Evolutionary conservation across 2,888 invertebrate species (phyloP).

Genomic region (Macropis europaea): DNA sequence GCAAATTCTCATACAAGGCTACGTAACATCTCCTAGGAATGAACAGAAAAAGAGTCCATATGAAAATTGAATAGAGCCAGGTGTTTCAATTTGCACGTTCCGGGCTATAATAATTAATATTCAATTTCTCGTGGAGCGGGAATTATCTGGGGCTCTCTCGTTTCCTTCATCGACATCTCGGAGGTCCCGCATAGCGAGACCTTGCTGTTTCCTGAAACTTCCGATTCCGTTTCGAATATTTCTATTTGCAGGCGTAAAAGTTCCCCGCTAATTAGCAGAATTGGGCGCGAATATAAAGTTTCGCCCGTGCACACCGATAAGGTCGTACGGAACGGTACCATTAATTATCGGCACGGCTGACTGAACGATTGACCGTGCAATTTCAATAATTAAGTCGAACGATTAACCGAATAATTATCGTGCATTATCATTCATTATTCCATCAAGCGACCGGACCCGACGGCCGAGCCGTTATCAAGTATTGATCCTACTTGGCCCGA

Average conservation of each 20-base stretch:
- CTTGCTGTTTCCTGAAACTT: not conserved
- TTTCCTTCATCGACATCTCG: not conserved
- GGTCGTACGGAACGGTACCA: constrained; percentile 23
- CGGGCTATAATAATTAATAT: constrained; percentile 29
- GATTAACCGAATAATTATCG: constrained; percentile 60
- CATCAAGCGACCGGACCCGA: constrained; percentile 30
- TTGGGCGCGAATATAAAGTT: constrained; percentile 10
- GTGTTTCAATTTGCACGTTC: constrained; percentile 22
- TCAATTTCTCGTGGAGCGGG: constrained; percentile 7
- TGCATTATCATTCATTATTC: constrained; percentile 61
- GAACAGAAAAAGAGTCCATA: not conserved
- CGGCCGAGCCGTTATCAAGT: constrained; percentile 52
- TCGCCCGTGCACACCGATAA: constrained; percentile 19
- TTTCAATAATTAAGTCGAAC: constrained; percentile 61
- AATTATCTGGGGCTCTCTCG: not conserved
- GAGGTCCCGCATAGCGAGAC: not conserved
- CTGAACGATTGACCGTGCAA: constrained; percentile 53
- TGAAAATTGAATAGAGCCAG: not conserved
- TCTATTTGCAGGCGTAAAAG: not conserved
- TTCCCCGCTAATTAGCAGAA: constrained; percentile 10
- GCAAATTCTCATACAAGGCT: not conserved
- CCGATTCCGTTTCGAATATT: not conserved
- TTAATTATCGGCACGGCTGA: constrained; percentile 46
- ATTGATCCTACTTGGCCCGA: constrained; percentile 49
- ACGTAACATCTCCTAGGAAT: not conserved